Base-by-base conservation (phyloP, 2,113 vertebrate genomes). In the Perca fluviatilis region DNA sequence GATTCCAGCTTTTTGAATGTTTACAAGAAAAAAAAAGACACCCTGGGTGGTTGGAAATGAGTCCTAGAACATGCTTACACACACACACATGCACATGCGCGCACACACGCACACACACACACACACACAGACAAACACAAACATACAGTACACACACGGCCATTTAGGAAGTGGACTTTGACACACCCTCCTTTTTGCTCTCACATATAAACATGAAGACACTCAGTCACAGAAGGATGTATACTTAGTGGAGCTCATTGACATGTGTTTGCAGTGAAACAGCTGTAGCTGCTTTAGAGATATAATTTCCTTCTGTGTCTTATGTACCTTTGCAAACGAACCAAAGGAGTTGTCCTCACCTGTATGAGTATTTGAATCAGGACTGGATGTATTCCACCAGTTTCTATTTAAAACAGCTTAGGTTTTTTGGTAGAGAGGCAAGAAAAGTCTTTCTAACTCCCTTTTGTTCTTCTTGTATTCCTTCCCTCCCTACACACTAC, bases 241-340 rank as follows among this genome's bases (percentile, higher is more conserved):
- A 85, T 67, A 88, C 85, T 80, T 2, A 57, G 53, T 19, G 36
- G 53, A 74, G 75, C 56, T 49, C 53, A 4, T 70, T 82, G 89
- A 86, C 83, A 78, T 90, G 82, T 92, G 92, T 93, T 93, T 91
- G 83, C 90, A 86, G 62, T n/a, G 50, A 73, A 83, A 74, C 93
- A 92, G 88, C 91, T 92, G 88, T 30, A 74, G 30, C 51, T 79
- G 30, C 12, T 53, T 82, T 16, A 51, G 33, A 58, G 8, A 75
- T 72, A 43, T 14, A 40, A 64, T 80, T 54, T 18, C 49, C 9
- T 4, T 47, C 54, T 46, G 40, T 54, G 60, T 50, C 46, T 64
- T 23, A 56, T 61, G 56, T 49, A 33, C 47, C 16, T 66, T 74
- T 64, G 12, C 46, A 72, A 68, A 54, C 18, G 25, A 5, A 47